phyloP scores from a whole-genome alignment of 2,113 vertebrate genomes.

The Triplophysa siluroides region DNA sequence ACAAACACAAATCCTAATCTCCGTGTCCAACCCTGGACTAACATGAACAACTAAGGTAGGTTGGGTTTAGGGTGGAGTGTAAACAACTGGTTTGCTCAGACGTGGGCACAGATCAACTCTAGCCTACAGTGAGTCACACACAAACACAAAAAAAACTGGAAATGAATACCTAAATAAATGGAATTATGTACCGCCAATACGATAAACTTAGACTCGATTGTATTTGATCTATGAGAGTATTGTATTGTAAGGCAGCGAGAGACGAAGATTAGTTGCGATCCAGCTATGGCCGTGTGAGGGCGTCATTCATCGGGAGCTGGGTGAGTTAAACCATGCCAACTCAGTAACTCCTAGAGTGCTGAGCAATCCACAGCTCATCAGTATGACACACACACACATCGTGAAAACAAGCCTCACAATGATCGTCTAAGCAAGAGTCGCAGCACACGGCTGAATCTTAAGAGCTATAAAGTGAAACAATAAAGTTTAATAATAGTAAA shows the following conservation, averaged over 20 bases:
- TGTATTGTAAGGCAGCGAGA: background rate
- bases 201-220: background rate
- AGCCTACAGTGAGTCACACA: background rate
- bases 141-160: background rate
- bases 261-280: too few relatives aligned
- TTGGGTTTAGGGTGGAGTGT: slow-evolving; percentile 10
- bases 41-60: background rate
- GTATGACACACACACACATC: background rate
- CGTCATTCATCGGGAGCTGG: background rate
- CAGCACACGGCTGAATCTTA: background rate
- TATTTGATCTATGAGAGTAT: background rate
- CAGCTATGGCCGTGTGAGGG: background rate
- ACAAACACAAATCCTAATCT: background rate
- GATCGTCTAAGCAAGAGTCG: slow-evolving; percentile 51
- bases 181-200: background rate
- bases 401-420: slow-evolving; percentile 11
- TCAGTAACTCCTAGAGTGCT: background rate
- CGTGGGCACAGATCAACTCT: background rate
- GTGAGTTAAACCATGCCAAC: slow-evolving; percentile 1
- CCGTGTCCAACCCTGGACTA: background rate
- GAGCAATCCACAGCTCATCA: slow-evolving; percentile 24
- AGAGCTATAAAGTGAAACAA: background rate
- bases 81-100: background rate
- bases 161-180: background rate
- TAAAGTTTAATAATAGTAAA: background rate